phyloP scores from a whole-genome alignment of 2,113 vertebrate species.

The Petroica traversi region DNA sequence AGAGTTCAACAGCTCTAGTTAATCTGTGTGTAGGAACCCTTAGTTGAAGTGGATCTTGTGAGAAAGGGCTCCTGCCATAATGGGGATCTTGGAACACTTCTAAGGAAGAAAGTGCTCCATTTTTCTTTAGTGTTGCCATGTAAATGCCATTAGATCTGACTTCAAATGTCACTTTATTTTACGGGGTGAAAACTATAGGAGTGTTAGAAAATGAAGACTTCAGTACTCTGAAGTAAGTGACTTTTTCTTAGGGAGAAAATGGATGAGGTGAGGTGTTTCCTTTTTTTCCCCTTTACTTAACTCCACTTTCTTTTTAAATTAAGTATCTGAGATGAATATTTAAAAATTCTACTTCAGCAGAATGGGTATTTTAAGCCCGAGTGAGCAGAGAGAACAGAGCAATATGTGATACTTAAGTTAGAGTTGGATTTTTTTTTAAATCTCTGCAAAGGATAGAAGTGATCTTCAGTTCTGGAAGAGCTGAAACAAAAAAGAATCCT shows the following conservation, averaged over 20 bases:
- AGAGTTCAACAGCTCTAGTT: not conserved
- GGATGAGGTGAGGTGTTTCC: not conserved
- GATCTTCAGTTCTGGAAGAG: not conserved
- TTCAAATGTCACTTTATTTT: not conserved
- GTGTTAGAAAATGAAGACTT: not conserved
- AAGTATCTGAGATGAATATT: not conserved
- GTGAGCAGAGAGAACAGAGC: not conserved
- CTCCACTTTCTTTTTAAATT: not conserved
- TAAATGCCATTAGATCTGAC: not conserved
- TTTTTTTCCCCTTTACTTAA: not conserved
- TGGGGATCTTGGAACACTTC: not conserved
- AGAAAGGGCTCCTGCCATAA: not conserved
- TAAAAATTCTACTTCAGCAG: not conserved
- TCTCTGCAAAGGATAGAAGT: not conserved
- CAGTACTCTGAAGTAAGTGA: accelerated
- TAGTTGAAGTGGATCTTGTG: not conserved
- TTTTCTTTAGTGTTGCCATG: not conserved
- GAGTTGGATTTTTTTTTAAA: not conserved
- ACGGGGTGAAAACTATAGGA: not conserved
- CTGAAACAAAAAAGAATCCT: not conserved
- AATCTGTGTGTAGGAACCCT: not conserved
- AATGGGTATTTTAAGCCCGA: not conserved
- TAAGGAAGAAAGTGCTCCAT: not conserved
- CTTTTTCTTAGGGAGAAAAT: not conserved
- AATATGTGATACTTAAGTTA: not conserved